phyloP scores from a whole-genome alignment of 2,797 vertebrate species.

The Muraenolepis orangiensis region DNA sequence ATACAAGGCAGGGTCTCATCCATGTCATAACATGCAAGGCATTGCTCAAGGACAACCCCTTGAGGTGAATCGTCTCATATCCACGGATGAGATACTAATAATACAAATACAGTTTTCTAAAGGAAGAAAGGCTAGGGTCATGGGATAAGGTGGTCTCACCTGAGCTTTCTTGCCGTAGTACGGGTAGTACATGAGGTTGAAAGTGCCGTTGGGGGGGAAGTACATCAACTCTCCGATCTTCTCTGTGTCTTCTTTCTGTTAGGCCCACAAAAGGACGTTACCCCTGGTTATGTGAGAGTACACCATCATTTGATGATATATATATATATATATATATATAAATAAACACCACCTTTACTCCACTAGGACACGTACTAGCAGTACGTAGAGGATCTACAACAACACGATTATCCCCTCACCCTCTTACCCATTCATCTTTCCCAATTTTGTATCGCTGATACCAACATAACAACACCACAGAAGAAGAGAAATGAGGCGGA shows the following conservation, averaged over 20 bases:
- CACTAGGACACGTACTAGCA: conserved; percentile 4
- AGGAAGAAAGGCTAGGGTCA: background rate
- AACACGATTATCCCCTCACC: conserved; percentile 6
- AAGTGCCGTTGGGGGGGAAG: conserved; percentile 83
- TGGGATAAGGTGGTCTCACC: conserved; percentile 64
- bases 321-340: no score
- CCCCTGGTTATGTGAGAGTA: no score
- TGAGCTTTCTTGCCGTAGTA: conserved; percentile 95
- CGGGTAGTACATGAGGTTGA: conserved; percentile 92
- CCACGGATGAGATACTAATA: background rate
- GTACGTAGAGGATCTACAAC: background rate
- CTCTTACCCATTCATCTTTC: conserved; percentile 77
- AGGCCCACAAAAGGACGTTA: background rate
- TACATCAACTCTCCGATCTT: conserved; percentile 73
- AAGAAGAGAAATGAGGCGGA: conserved; percentile 9
- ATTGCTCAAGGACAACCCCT: background rate
- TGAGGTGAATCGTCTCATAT: background rate
- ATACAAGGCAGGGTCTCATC: no score
- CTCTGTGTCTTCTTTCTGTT: conserved; percentile 70
- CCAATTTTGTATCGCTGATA: conserved; percentile 72
- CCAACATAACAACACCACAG: conserved; percentile 34
- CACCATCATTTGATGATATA: no score
- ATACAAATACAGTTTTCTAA: background rate
- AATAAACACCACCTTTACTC: background rate
- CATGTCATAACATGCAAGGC: background rate